These are phyloP conservation scores for Epinephelus fuscoguttatus DNA, from an alignment of 2,113 vertebrate species.

Conservation along the genomic window DNA sequence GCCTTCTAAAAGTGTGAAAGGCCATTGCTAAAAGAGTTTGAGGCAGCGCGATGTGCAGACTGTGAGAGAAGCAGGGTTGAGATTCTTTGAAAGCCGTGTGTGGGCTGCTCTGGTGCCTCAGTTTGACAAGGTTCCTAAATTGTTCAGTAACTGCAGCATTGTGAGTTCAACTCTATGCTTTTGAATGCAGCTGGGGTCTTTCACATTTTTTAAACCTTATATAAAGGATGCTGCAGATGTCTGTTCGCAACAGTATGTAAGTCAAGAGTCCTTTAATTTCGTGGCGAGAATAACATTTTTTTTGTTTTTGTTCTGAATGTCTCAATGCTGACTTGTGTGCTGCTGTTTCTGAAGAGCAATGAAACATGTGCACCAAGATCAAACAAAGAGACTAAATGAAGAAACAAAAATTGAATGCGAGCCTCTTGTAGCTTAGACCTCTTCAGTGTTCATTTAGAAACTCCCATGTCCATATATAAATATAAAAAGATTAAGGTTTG, in stretches of 20 bases:
- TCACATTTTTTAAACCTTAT: conserved; percentile 12
- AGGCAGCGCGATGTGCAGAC: conserved; percentile 22
- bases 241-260: background rate
- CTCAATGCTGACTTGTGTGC: background rate
- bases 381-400: background rate
- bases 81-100: conserved; percentile 46
- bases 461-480: background rate
- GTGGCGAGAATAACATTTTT: background rate
- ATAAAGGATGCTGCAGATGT: background rate
- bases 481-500: background rate
- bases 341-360: background rate
- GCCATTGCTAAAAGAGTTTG: conserved; percentile 29
- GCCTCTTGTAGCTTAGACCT: conserved; percentile 2
- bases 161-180: conserved; percentile 18
- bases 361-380: background rate
- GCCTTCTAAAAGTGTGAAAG: conserved; percentile 38
- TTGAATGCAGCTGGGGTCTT: conserved; percentile 6
- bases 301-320: background rate
- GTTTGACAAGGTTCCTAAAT: conserved; percentile 48
- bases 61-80: conserved; percentile 22
- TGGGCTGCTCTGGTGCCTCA: conserved; percentile 22
- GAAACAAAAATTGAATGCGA: conserved; percentile 8
- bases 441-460: background rate
- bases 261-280: background rate
- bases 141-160: conserved; percentile 35